Evolutionary conservation across 2,888 invertebrate genomes (phyloP).

Genomic region (Hyposoter dolosus): DNA sequence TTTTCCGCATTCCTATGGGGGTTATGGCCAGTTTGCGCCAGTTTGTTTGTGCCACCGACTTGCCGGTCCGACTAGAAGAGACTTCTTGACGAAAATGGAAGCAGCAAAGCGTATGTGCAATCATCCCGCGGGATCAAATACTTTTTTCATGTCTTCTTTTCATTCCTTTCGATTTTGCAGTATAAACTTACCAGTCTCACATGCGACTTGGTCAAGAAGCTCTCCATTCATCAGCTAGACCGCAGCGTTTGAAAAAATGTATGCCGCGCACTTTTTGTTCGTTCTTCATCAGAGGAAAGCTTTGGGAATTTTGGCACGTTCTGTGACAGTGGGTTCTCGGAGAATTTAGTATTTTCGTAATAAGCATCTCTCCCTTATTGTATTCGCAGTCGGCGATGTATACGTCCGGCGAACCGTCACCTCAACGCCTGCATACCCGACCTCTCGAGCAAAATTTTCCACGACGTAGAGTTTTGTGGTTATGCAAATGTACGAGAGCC

Average conservation of each 20-base stretch:
- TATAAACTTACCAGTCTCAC: slow-evolving; percentile 8
- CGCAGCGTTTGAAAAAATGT: not conserved
- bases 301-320: not conserved
- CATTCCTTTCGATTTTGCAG: not conserved
- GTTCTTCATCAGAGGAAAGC: not conserved
- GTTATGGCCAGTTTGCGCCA: slow-evolving; percentile 57
- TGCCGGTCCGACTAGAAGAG: slow-evolving; percentile 18
- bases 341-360: slow-evolving; percentile 46
- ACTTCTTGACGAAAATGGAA: slow-evolving; percentile 10
- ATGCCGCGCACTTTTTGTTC: not conserved
- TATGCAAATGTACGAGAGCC: slow-evolving; percentile 57
- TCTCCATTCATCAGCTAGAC: not conserved
- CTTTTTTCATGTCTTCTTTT: slow-evolving; percentile 35
- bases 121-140: slow-evolving; percentile 27
- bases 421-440: slow-evolving; percentile 24
- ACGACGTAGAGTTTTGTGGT: slow-evolving; percentile 30
- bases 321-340: slow-evolving; percentile 27
- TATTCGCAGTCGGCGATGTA: not conserved
- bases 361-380: slow-evolving; percentile 26
- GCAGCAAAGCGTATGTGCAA: slow-evolving; percentile 6
- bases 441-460: slow-evolving; percentile 41
- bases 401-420: slow-evolving; percentile 39
- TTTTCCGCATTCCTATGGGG: slow-evolving; percentile 45
- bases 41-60: slow-evolving; percentile 28
- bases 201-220: not conserved